Base-by-base conservation (phyloP, 2,888 invertebrate species). In the Strigamia transsilvanica region DNA sequence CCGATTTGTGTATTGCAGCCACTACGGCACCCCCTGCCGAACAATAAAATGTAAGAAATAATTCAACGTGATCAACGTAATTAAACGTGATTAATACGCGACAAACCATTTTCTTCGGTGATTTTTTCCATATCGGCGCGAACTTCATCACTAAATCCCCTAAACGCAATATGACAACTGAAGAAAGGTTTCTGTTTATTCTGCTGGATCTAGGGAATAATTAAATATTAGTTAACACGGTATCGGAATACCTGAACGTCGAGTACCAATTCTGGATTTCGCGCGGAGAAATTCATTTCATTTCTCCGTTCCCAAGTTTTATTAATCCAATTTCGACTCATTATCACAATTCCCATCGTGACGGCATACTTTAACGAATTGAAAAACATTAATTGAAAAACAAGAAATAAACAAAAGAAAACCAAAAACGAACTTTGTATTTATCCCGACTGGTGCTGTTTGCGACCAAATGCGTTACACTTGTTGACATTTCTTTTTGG, bases 401-500 rank as follows among this genome's bases (percentile, higher is more conserved):
- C 73, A 73, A 27, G 4, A 73, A 73, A 15, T n/a, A n/a, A n/a
- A n/a, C n/a, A n/a, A n/a, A n/a, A n/a, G n/a, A n/a, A n/a, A n/a
- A n/a, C n/a, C n/a, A n/a, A n/a, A 38, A 66, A 84, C 86, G 83
- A 85, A 89, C 89, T 85, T 87, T 93, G 89, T 98, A 98, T 90
- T 98, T 98, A 86, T 95, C 94, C 83, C 97, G 97, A 79, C 93
- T 93, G 86, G 94, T 94, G 86, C 92, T 91, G 86, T 94, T 94
- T 84, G 98, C 95, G 85, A 99, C 95, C 85, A 99, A 91, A 90
- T 98, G 98, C 82, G 98, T 98, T 85, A 96, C 94, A 87, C 93
- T 94, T 83, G 92, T 91, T 84, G 93, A 92, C 91, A 96, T 93
- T 87, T 98, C 96, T 89, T 94, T 95, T 84, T 97, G 92, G 87